A percentile compares a stretch with the other conserved stretches of the same genome.
phyloP scores from a whole-genome alignment of 2,797 vertebrate genomes.

The Glyptemys insculpta region DNA sequence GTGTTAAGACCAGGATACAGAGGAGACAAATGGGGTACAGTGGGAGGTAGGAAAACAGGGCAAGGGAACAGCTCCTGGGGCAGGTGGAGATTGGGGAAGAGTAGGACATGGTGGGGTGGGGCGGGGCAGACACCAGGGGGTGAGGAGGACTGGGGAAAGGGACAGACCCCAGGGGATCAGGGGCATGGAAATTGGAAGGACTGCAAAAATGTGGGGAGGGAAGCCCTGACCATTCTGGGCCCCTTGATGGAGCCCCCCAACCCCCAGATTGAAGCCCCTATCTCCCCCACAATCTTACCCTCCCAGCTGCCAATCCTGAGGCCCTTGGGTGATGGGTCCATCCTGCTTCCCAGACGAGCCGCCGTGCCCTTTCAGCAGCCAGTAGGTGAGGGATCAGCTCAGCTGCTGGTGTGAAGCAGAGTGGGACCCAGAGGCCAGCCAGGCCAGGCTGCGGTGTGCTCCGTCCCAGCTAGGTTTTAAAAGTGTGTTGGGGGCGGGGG shows the following conservation, averaged over 20 bases:
- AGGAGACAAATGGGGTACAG: not conserved
- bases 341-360: not conserved
- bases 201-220: not conserved
- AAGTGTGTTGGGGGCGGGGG: not conserved
- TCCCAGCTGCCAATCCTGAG: not conserved
- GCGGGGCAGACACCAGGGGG: not conserved
- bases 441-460: not conserved
- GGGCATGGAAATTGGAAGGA: not conserved
- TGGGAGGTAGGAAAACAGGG: too few relatives aligned
- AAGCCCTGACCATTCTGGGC: not conserved
- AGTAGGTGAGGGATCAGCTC: not conserved
- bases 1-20: not conserved
- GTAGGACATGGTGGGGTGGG: not conserved
- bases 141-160: not conserved
- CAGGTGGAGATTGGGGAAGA: not conserved
- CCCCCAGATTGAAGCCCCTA: not conserved
- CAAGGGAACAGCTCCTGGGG: too few relatives aligned
- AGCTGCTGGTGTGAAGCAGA: not conserved
- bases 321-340: not conserved
- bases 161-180: not conserved
- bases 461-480: not conserved
- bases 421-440: not conserved
- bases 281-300: not conserved
- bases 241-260: not conserved
- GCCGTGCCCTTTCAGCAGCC: not conserved